Evolutionary conservation across 2,113 vertebrate genomes (phyloP), one percentile per base, ranked within the genome.

Genomic region (Saccopteryx leptura): DNA sequence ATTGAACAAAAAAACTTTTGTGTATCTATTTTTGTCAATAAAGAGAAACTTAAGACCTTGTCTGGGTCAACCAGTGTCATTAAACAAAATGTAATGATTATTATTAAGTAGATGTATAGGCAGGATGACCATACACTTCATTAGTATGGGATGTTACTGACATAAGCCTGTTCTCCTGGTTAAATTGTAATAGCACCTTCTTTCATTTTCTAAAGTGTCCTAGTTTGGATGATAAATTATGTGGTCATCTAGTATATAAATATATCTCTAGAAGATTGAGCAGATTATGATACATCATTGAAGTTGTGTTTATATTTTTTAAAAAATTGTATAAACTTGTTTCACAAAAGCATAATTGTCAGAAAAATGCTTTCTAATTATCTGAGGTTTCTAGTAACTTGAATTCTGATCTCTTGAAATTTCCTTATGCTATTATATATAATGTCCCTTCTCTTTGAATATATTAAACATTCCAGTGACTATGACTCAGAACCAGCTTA

Each of bases 41-140:
- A 50, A 84, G 81, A 96, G 46, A 83, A 87, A 83, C 15, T 26
- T 18, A 58, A 86, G 87, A 50, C 82, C 80, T 87, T 91, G 17
- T 19, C 17, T n/a, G 28, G 61, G 23, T 87, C 56, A 69, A 46
- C 60, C 39, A 58, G 5, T 14, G 65, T 85, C 33, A 94, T 91
- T 33, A 61, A 63, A 69, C 18, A 52, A 56, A 94, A 65, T 71
- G 58, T 12, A 56, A 15, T n/a, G 56, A 52, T 66, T 56, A 39
- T 84, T 48, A 54, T 28, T 84, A 46, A 86, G 39, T 23, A 80
- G 56, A 54, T 23, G 1, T 8, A 39, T 18, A 75, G 63, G 31
- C n/a, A 24, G 2, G 0, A 78, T 80, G 26, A 19, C 1, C 14
- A 60, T 14, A n/a, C 18, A 28, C 63, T 7, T 11, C 50, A 52